Evolutionary conservation across 1,140 invertebrate genomes (phyloP), one percentile per base, ranked within the genome.

Genomic region (Goniozus legneri): DNA sequence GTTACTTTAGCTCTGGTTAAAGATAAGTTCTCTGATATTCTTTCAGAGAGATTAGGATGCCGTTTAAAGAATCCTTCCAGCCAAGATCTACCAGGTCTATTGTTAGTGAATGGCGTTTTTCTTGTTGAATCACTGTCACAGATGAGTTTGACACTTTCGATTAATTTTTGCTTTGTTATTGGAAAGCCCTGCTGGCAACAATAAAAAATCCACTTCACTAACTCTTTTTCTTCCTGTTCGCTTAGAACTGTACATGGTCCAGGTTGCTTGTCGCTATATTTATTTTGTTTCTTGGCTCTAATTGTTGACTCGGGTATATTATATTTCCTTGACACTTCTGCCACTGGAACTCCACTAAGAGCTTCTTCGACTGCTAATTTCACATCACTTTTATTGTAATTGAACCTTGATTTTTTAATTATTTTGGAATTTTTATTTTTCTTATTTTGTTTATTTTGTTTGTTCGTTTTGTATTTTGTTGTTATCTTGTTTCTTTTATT

Each of bases 11-110:
- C 24, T 27, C 24, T 27, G 24, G 24, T 40, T 14, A 40, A 22
- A 13, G 3, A 7, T 3, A 40, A 3, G 19, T 43, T 43, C 32
- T 43, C 27, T 18, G 30, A 13, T 4, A 43, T 16, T 33, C 41
- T 30, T 3, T 7, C 8, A 6, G 41, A 13, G 10, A 43, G 15
- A 19, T 30, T n/a, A 6, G 41, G 41, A 33, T 32, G 22, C 8
- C 41, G 22, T 18, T 32, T 43, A 4, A 15, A 18, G 21, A 43
- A 43, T 15, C 6, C n/a, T 14, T 32, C 41, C 8, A 32, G 32
- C 41, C 41, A 43, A 31, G 15, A 16, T 18, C 41, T 31, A n/a
- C 41, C 41, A 18, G 41, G 41, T 19, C 20, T 32, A 43, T 43
- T 18, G 19, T 43, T 16, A 8, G 22, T 43, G 15, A 43, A 43